Evolutionary conservation across 2,797 vertebrate species (phyloP).

Genomic region (Spheniscus humboldti): DNA sequence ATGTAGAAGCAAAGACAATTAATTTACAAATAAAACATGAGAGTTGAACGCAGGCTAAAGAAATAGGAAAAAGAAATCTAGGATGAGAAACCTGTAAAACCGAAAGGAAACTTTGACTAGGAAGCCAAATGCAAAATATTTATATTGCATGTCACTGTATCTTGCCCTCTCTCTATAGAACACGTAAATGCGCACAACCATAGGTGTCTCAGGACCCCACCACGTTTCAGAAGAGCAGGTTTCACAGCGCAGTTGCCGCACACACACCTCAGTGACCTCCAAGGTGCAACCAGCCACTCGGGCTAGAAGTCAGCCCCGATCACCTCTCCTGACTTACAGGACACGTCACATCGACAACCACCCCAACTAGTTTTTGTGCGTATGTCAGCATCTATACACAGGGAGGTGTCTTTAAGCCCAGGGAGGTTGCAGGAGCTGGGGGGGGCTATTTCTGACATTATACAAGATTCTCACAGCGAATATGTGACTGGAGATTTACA

Average conservation of each 20-base stretch:
- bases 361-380: accelerated
- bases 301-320: background rate
- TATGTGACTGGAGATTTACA: background rate
- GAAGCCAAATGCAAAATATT: background rate
- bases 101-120: background rate
- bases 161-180: too few relatives aligned
- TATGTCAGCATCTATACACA: background rate
- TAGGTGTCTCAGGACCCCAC: accelerated
- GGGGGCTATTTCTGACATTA: background rate
- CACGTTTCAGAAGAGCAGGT: accelerated
- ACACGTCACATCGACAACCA: accelerated
- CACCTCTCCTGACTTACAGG: background rate
- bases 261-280: background rate
- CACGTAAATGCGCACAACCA: accelerated
- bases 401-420: background rate
- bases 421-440: background rate
- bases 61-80: background rate
- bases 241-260: background rate
- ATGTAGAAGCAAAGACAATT: background rate
- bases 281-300: background rate
- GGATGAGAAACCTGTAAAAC: background rate
- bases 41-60: background rate
- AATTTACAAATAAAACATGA: background rate
- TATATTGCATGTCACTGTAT: accelerated
- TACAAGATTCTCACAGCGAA: background rate